Evolutionary conservation across 2,888 invertebrate genomes (phyloP), one percentile per base, ranked within the genome.

Genomic region (Choreutis nemorana): DNA sequence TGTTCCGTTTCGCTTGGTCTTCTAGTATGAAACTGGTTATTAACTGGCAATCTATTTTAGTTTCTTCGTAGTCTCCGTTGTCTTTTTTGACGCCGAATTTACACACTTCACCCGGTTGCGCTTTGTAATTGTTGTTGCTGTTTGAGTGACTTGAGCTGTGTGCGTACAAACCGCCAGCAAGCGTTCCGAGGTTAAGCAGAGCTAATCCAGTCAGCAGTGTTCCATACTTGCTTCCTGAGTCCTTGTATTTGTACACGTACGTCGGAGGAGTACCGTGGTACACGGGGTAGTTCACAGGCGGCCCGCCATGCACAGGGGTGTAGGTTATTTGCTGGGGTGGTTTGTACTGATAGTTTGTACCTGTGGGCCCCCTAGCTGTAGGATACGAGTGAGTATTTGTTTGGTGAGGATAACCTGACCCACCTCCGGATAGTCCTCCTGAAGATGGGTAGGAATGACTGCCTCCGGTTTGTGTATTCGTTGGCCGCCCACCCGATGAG

Each of bases 361-460:
- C 34, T 5, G 35, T 39, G 2, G 39, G 33, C 14, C 32, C 29
- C n/a, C 30, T 27, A 16, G 33, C 32, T 26, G 40, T 39, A 3
- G 39, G 23, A 16, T 34, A 30, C 23, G 41, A 33, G 25, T 44
- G 41, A 14, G 9, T 13, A 22, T 14, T 16, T 5, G 14, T 26
- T 4, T 21, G 12, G 8, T 2, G 14, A 23, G 36, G 20, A 24
- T 15, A 23, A 31, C 41, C 40, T 32, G 40, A 44, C 27, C 34
- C 37, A 7, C 30, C 35, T 11, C 44, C 44, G 9, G 47, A 45
- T 16, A 43, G 23, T 14, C 41, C 38, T 13, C 34, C 31, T 14
- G 40, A 36, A 11, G 36, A 10, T 4, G 50, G 46, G 29, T 50
- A 45, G 13, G 39, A 39, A 22, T 45, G 39, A 20, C 24, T 39